A percentile compares a stretch with the other conserved stretches of the same genome.
phyloP scores from a whole-genome alignment of 2,797 vertebrate genomes.

The Sebastes oblongus region DNA sequence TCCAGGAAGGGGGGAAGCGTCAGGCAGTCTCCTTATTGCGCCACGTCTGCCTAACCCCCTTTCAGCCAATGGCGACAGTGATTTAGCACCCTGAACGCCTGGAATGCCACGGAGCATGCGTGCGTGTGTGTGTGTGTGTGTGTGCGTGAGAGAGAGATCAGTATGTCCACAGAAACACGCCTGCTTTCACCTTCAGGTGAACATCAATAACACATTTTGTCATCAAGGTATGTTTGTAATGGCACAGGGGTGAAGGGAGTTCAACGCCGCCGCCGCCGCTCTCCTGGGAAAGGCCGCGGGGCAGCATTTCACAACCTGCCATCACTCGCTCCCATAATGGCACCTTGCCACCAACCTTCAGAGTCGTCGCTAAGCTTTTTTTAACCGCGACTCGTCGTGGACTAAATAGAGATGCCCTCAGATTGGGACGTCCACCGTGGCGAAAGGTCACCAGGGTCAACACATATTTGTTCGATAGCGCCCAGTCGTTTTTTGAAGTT shows the following conservation, averaged over 20 bases:
- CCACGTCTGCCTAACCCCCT: conserved; percentile 54
- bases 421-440: background rate
- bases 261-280: conserved; percentile 44
- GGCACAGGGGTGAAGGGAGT: conserved; percentile 64
- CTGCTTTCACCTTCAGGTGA: conserved; percentile 74
- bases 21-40: conserved; percentile 40
- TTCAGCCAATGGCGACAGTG: conserved; percentile 60
- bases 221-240: conserved; percentile 76
- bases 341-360: conserved; percentile 63
- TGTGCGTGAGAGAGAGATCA: conserved; percentile 29
- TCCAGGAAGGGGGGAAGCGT: conserved; percentile 19
- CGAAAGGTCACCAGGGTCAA: conserved; percentile 16
- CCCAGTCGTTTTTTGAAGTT: background rate
- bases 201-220: conserved; percentile 76
- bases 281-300: conserved; percentile 64
- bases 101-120: conserved; percentile 2
- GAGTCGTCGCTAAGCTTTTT: conserved; percentile 12
- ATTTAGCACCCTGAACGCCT: conserved; percentile 59
- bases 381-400: conserved; percentile 30
- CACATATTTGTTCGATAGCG: background rate
- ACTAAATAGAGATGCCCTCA: conserved; percentile 29
- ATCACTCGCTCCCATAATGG: conserved; percentile 62
- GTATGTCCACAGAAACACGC: conserved; percentile 60
- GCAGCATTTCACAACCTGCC: conserved; percentile 75
- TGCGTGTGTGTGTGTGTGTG: background rate